Conservation (phyloP, 2,797 vertebrate genomes). For the Notolepis coatsorum region DNA sequence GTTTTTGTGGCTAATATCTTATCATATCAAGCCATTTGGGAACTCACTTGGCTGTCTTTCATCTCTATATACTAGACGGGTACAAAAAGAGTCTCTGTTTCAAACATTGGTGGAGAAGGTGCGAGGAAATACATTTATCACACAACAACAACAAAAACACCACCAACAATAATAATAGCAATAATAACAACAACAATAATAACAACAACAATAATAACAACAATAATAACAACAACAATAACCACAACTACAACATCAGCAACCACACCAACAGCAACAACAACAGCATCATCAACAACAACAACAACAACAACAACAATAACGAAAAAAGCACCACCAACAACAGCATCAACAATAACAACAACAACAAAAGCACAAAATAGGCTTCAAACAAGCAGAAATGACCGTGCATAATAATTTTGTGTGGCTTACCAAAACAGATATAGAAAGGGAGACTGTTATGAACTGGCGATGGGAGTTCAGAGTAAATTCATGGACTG, state of each 20-base stretch:
- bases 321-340: too few relatives aligned
- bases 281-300: too few relatives aligned
- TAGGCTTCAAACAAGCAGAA: slow-evolving; percentile 24
- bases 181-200: too few relatives aligned
- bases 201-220: too few relatives aligned
- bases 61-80: slow-evolving; percentile 40
- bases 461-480: slow-evolving; percentile 21
- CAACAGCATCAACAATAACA: too few relatives aligned
- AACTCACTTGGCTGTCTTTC: slow-evolving; percentile 55
- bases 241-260: too few relatives aligned
- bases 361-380: slow-evolving; percentile 29
- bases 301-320: too few relatives aligned
- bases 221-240: too few relatives aligned
- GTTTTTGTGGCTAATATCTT: slow-evolving; percentile 33
- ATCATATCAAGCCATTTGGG: slow-evolving; percentile 48
- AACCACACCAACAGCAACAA: too few relatives aligned
- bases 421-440: slow-evolving; percentile 28
- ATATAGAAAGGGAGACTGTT: slow-evolving; percentile 14
- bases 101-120: slow-evolving; percentile 38
- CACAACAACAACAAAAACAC: slow-evolving; percentile 12
- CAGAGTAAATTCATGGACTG: slow-evolving; percentile 19
- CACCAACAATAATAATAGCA: too few relatives aligned
- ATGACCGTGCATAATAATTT: slow-evolving; percentile 45
- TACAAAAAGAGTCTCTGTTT: slow-evolving; percentile 38
- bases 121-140: slow-evolving; percentile 41